A percentile compares a stretch with the other conserved stretches of the same genome.
phyloP scores from a whole-genome alignment of 1,140 invertebrate genomes.

The Dolichoris vasculosae region DNA sequence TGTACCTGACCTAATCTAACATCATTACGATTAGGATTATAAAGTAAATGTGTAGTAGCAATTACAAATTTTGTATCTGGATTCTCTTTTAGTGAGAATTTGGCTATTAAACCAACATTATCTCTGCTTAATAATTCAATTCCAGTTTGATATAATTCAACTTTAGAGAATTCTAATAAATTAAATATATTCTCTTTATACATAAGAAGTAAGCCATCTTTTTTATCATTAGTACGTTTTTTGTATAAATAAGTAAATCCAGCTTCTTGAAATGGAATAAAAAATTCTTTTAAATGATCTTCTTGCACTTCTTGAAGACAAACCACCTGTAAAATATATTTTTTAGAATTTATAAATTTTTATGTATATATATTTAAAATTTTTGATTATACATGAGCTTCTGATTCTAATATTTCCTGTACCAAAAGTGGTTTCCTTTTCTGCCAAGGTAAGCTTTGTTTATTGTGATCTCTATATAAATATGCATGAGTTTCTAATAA shows the following conservation, averaged over 20 bases:
- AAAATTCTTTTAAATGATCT: conserved; percentile 81
- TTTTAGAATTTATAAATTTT: neutral
- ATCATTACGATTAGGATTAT: conserved; percentile 91
- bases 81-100: conserved; percentile 77
- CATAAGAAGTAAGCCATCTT: conserved; percentile 66
- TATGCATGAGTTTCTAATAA: conserved; percentile 83
- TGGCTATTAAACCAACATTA: conserved; percentile 90
- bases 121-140: conserved; percentile 84
- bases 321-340: conserved; percentile 78
- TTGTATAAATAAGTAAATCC: conserved; percentile 72
- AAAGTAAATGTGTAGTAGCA: conserved; percentile 95
- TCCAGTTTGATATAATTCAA: conserved; percentile 76
- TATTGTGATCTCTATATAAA: conserved; percentile 82
- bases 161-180: conserved; percentile 68
- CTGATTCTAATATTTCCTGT: conserved; percentile 81
- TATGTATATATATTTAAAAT: neutral
- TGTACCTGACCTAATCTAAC: conserved; percentile 90
- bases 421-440: conserved; percentile 80
- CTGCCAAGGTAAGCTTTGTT: conserved; percentile 81
- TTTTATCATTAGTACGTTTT: conserved; percentile 70
- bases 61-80: conserved; percentile 80
- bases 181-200: conserved; percentile 65
- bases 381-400: conserved; percentile 82
- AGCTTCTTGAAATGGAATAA: conserved; percentile 73
- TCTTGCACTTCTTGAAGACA: conserved; percentile 92